phyloP scores from a whole-genome alignment of 2,797 vertebrate genomes.

The Hyperoplus lanceolatus region DNA sequence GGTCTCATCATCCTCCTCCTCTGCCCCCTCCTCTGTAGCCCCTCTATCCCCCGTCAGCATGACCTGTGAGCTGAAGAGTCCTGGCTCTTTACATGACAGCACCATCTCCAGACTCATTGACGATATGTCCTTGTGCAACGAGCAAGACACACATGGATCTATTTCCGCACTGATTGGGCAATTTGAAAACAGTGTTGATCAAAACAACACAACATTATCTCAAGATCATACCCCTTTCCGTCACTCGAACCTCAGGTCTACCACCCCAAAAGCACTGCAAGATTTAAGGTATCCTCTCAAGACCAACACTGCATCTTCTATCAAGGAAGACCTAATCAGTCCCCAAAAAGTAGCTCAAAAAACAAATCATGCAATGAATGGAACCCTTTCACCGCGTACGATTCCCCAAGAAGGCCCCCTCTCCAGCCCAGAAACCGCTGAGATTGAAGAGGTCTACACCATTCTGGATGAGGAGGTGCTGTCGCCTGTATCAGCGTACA shows the following conservation, averaged over 20 bases:
- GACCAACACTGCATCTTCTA: constrained; percentile 16
- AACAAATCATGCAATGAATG: constrained; percentile 33
- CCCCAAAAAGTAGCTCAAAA: constrained; percentile 55
- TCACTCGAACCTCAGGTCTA: constrained; percentile 43
- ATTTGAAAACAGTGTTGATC: constrained; percentile 84
- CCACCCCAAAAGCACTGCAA: constrained; percentile 51
- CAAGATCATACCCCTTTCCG: constrained; percentile 44
- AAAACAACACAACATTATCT: constrained; percentile 65
- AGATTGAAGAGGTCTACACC: constrained; percentile 84
- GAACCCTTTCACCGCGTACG: constrained; percentile 40
- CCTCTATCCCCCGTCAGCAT: constrained; percentile 62
- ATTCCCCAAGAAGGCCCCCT: constrained; percentile 44
- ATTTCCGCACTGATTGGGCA: constrained; percentile 92
- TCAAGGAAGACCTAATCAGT: constrained; percentile 36
- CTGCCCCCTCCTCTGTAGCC: constrained; percentile 53
- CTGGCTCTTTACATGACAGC: constrained; percentile 86
- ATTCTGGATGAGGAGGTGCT: constrained; percentile 87
- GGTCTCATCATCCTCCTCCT: constrained; percentile 73
- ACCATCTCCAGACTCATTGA: constrained; percentile 94
- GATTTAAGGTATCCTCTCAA: constrained; percentile 64
- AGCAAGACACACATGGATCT: constrained; percentile 87
- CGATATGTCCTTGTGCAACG: constrained; percentile 88
- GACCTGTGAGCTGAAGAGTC: constrained; percentile 77
- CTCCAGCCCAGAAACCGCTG: constrained; percentile 86
- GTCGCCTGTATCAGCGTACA: constrained; percentile 78